Base-by-base conservation (phyloP, 2,113 vertebrate species). In the Ictidomys tridecemlineatus region DNA sequence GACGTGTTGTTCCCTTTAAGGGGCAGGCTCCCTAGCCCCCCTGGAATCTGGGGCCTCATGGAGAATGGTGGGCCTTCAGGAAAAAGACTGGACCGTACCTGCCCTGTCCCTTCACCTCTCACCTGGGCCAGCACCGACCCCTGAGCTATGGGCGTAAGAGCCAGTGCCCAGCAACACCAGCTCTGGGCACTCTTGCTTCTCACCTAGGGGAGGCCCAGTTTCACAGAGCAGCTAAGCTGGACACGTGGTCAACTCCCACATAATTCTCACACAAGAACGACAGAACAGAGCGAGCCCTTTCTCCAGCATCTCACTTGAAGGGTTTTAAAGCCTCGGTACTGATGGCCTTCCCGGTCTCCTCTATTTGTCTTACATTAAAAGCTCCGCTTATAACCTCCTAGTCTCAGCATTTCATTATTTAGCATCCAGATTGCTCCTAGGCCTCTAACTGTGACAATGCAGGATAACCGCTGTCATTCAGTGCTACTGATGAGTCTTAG, bases 191-290 rank as follows among this genome's bases (percentile, higher is more conserved):
- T 0, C 2, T 2, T 2, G 48, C 73, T 67, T 53, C 61, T 22
- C 8, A 16, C 22, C 17, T 16, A 7, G 2, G 30, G 72, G 58
- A 34, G 18, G 16, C 30, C 1, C 32, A n/a, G 4, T 76, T 42
- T 53, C 4, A 53, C 28, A 1, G 0, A 26, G 2, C 26, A 18
- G 5, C 92, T 16, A 1, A 9, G 22, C 30, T 20, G 39, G 34
- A 2, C 28, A 0, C 2, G 0, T 0, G 63, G 8, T 0, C 1
- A 26, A 2, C 18, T 9, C 37, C 34, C 0, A 2, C 51, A 16
- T 8, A 0, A 0, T 16, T 11, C 74, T 12, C 2, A 5, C 2
- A 10, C 0, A 5, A 32, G 45, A 17, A 0, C 0, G 6, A 5
- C 82, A 20, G 56, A 1, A 32, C 30, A 22, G 0, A 3, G 4